These are phyloP conservation scores for Drosophila simulans DNA, from an alignment of 1,140 invertebrate species.

Conservation along the genomic window DNA sequence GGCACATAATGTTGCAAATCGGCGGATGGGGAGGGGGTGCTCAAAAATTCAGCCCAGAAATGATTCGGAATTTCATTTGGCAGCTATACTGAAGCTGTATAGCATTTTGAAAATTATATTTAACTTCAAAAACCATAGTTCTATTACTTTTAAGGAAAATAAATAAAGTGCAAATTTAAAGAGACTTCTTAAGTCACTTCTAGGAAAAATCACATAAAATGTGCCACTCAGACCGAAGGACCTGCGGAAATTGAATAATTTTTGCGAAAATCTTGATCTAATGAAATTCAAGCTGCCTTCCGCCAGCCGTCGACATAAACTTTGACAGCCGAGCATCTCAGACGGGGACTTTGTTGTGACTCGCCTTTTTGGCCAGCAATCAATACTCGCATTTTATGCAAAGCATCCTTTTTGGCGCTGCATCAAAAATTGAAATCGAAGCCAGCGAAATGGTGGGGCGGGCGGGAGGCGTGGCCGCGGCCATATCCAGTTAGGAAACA, in stretches of 20 bases:
- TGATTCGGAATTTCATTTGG: conserved; percentile 21
- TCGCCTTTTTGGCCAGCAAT: conserved; percentile 58
- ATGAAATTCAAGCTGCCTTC: conserved; percentile 32
- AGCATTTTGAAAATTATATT: not conserved
- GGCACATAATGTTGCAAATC: conserved; percentile 28
- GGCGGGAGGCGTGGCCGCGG: conserved; percentile 43
- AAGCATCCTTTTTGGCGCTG: conserved; percentile 68
- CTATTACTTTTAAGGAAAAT: no score
- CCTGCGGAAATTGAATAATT: conserved; percentile 25
- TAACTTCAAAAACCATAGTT: not conserved
- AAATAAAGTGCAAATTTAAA: not conserved
- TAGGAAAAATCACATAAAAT: conserved; percentile 2
- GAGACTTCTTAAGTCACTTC: not conserved
- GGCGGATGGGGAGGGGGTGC: not conserved
- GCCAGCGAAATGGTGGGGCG: conserved; percentile 15
- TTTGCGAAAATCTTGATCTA: conserved; percentile 25
- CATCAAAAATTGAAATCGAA: conserved; percentile 64
- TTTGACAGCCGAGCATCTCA: conserved; percentile 26
- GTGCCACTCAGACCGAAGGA: not conserved
- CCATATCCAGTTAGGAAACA: conserved; percentile 76
- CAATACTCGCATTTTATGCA: conserved; percentile 71
- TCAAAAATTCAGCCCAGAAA: conserved; percentile 2
- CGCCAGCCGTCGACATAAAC: conserved; percentile 19
- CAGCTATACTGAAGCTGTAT: not conserved
- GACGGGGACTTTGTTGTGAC: conserved; percentile 36